These are phyloP conservation scores for Chrysogorgia sp. DNA, from an alignment of 92 coral and sea anemone genomes.

Conservation along the genomic window DNA sequence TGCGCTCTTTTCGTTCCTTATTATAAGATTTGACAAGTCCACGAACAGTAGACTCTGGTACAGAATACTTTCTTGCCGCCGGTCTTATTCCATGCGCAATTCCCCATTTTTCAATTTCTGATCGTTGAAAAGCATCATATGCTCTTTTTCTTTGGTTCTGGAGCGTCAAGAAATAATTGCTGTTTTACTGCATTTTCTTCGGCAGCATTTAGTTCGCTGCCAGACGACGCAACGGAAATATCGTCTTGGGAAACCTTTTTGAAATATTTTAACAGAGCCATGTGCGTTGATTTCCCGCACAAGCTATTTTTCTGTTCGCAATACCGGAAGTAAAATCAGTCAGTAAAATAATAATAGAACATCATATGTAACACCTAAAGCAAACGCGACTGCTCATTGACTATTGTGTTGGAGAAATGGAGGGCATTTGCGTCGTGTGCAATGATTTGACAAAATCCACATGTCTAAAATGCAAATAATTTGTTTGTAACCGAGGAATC, in stretches of 20 bases:
- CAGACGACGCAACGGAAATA: slow-evolving; percentile 55
- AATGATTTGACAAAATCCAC: too few species aligned
- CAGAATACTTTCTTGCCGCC: slow-evolving; percentile 58
- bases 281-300: slow-evolving; percentile 44
- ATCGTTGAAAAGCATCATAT: slow-evolving; percentile 55
- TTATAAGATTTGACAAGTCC: slow-evolving; percentile 62
- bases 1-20: slow-evolving; percentile 61
- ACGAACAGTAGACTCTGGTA: slow-evolving; percentile 60
- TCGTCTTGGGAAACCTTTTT: slow-evolving; percentile 59
- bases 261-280: slow-evolving; percentile 57
- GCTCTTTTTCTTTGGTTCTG: too few species aligned
- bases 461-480: too few species aligned
- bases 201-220: slow-evolving; percentile 57
- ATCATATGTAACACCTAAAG: too few species aligned
- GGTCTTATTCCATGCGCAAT: slow-evolving; percentile 59
- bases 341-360: slow-evolving; percentile 54
- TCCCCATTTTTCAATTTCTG: slow-evolving; percentile 59
- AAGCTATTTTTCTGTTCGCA: too few species aligned
- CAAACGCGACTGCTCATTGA: too few species aligned
- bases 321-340: slow-evolving; percentile 49
- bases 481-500: too few species aligned
- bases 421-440: too few species aligned
- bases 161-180: slow-evolving; percentile 55
- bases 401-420: too few species aligned
- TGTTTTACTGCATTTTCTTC: slow-evolving; percentile 62